phyloP scores from a whole-genome alignment of 2,113 vertebrate genomes.

The Brachirus orientalis region DNA sequence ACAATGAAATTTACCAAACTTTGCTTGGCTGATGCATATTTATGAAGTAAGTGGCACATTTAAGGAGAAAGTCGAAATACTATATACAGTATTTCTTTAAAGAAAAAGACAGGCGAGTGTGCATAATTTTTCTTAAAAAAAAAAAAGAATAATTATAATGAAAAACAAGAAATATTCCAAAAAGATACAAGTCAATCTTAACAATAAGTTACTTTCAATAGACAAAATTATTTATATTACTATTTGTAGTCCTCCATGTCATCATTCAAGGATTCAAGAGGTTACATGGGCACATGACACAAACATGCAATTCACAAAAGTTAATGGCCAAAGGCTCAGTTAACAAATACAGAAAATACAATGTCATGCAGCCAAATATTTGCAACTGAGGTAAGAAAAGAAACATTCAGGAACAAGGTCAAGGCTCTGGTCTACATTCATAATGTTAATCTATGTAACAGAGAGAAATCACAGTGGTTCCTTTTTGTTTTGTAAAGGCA shows the following conservation, averaged over 20 bases:
- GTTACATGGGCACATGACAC: constrained; percentile 5
- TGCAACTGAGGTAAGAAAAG: constrained; percentile 51
- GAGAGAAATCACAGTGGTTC: constrained; percentile 70
- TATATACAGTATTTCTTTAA: neutral
- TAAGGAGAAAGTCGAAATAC: neutral
- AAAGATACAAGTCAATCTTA: neutral
- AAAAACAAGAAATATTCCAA: too few relatives aligned
- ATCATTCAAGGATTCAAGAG: neutral
- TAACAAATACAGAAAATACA: constrained; percentile 25
- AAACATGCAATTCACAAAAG: constrained; percentile 42
- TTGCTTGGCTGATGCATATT: neutral
- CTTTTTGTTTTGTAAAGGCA: constrained; percentile 57
- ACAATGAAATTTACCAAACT: neutral
- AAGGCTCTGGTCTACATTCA: constrained; percentile 66
- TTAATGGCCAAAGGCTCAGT: constrained; percentile 2
- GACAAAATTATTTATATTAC: neutral
- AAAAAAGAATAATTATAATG: too few relatives aligned
- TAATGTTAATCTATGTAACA: constrained; percentile 28
- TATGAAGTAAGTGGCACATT: neutral
- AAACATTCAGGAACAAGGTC: constrained; percentile 60
- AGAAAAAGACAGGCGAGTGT: neutral
- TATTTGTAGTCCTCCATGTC: neutral
- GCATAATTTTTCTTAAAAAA: neutral
- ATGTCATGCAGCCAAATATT: constrained; percentile 53
- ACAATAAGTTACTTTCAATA: neutral